phyloP scores from a whole-genome alignment of 2,797 vertebrate genomes.

The Sphenodon punctatus region DNA sequence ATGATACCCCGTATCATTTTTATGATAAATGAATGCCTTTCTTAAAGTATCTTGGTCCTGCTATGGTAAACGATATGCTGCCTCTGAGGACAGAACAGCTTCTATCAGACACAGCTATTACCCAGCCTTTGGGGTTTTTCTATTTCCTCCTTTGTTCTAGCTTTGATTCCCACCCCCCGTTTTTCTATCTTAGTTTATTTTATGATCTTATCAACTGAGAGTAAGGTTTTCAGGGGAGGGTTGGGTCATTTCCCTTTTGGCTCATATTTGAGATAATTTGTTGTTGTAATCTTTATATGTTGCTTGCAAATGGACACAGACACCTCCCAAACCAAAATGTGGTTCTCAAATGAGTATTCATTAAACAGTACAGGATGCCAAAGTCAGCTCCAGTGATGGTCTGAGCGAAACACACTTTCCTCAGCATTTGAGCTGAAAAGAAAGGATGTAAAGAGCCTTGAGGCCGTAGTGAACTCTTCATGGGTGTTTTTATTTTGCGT shows the following conservation, averaged over 20 bases:
- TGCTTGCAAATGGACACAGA: constrained; percentile 15
- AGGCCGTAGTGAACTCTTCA: not conserved
- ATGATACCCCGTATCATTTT: constrained; percentile 63
- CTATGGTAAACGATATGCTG: constrained; percentile 33
- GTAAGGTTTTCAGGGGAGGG: constrained; percentile 31
- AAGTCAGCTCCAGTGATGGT: not conserved
- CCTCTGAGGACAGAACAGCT: constrained; percentile 48
- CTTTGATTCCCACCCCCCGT: constrained; percentile 27
- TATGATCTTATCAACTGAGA: constrained; percentile 1
- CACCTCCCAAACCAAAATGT: not conserved
- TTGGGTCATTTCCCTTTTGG: constrained; percentile 26
- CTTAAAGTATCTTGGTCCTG: constrained; percentile 37
- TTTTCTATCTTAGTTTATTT: constrained; percentile 23
- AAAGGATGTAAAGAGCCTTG: not conserved
- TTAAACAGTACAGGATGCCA: not conserved
- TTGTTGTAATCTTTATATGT: constrained; percentile 11
- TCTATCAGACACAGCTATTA: constrained; percentile 28
- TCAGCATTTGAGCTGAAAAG: not conserved
- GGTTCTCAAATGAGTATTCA: not conserved
- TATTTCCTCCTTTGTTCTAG: constrained; percentile 15
- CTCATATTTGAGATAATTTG: constrained; percentile 24
- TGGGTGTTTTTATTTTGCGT: not conserved
- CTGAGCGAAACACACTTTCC: not conserved
- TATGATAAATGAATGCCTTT: constrained; percentile 71
- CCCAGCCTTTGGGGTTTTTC: constrained; percentile 25